These are phyloP conservation scores for Cyrtonyx montezumae DNA, from an alignment of 2,113 vertebrate species.

Conservation along the genomic window DNA sequence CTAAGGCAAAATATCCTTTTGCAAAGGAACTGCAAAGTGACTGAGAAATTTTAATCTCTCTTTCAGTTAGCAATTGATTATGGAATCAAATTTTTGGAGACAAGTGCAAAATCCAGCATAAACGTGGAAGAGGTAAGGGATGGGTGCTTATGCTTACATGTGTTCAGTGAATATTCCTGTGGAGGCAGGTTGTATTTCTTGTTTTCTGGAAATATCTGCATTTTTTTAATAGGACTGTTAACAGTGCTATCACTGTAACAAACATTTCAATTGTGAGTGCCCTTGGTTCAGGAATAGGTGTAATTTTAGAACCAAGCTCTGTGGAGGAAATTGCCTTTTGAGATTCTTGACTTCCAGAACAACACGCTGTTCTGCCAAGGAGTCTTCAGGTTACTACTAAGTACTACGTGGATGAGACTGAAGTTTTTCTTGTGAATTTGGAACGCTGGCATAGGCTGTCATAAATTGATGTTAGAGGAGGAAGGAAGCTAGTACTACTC, in stretches of 20 bases:
- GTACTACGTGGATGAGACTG: not conserved
- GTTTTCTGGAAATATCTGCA: not conserved
- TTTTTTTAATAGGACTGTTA: not conserved
- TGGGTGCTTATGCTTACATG: not conserved
- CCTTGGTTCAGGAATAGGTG: not conserved
- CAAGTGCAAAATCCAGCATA: slow-evolving; percentile 95
- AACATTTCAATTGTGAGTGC: not conserved
- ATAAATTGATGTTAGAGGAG: not conserved
- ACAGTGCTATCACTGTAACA: not conserved
- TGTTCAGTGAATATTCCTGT: not conserved
- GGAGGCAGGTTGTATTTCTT: not conserved
- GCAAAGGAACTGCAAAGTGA: not conserved
- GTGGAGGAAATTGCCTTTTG: not conserved
- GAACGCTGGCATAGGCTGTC: not conserved
- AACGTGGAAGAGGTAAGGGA: slow-evolving; percentile 95
- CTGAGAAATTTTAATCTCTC: slow-evolving; percentile 44
- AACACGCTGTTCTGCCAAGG: not conserved
- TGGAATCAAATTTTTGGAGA: slow-evolving; percentile 98
- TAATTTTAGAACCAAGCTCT: not conserved
- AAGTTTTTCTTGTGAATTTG: not conserved
- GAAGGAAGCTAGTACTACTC: not conserved
- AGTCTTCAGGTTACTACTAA: not conserved
- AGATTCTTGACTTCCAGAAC: not conserved
- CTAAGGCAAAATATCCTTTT: not conserved
- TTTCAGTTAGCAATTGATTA: slow-evolving; percentile 96